A percentile compares a stretch with the other conserved stretches of the same genome.
Evolutionary conservation across 2,113 vertebrate species (phyloP).

Genomic region (Terrapene triunguis): DNA sequence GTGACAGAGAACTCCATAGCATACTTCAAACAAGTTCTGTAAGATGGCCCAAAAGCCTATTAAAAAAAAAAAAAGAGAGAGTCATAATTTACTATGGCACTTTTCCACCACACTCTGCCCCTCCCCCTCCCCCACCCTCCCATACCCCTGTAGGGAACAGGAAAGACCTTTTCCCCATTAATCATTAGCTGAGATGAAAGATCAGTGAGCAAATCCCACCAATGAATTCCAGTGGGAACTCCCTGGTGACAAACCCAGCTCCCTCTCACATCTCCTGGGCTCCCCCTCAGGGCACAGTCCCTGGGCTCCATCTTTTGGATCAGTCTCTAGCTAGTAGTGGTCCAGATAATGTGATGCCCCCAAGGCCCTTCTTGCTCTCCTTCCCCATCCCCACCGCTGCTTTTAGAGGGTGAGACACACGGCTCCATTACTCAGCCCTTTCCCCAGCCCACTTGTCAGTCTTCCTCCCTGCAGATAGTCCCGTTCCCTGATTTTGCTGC

Average conservation of each 20-base stretch:
- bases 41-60: background rate
- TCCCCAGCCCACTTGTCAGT: background rate
- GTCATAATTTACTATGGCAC: background rate
- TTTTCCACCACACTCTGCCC: background rate
- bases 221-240: background rate
- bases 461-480: background rate
- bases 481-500: background rate
- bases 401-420: background rate
- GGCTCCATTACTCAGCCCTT: background rate
- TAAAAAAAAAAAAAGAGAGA: no score
- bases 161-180: background rate
- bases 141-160: background rate
- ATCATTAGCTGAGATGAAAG: background rate
- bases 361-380: background rate
- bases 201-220: background rate
- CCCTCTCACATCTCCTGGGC: background rate
- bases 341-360: background rate
- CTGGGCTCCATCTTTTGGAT: background rate
- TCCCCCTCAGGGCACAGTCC: no score
- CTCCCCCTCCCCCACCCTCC: fast-evolving
- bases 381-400: background rate
- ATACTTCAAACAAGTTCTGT: background rate
- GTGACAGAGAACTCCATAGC: background rate
- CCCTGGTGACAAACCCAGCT: background rate
- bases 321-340: background rate